Base-by-base conservation (phyloP, 2,888 invertebrate genomes). In the Andrena bucephala region DNA sequence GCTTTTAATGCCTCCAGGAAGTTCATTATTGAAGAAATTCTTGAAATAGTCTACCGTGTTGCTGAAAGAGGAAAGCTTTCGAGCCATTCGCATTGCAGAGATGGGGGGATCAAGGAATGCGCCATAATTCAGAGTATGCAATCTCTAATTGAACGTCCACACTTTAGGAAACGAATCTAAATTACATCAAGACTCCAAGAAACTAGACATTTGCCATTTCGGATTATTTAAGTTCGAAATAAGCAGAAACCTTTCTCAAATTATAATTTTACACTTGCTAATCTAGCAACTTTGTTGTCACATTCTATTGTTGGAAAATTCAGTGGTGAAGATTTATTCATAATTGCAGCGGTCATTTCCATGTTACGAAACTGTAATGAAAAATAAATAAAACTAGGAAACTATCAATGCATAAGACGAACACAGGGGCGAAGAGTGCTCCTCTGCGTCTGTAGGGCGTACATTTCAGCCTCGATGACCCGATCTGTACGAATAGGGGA, bases 21-120 rank as follows among this genome's bases (percentile, higher is more conserved):
- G 68, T 77, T 79, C 68, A 79, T 77, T 79, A 79, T 79, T 63
- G 77, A 54, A 57, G 29, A 63, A 69, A 79, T 79, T 77, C 78
- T 63, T 79, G 29, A 27, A 33, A 79, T 77, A 57, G 48, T 27
- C 42, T 54, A 20, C 16, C 10, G 2, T 77, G 27, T 69, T 57
- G 77, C 62, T 24, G 36, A 66, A 72, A 72, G 29, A 27, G 24
- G 3, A 33, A 29, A 52, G 20, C 69, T 42, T 31, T 33, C 2
- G 24, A 31, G n/a, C 59, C 2, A 48, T 13, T 31, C 16, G n/a
- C 31, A 10, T 24, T 7, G 31, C 5, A 6, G 42, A 33, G 27
- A 36, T 24, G 33, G 33, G 20, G 20, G 3, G 42, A 42, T 42
- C 42, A 13, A 57, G 13, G 33, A 54, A n/a, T 31, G 24, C n/a